Percentiles rank a stretch among this genome's conserved stretches.
Conservation (phyloP, 2,888 invertebrate genomes). For the Molorchus minor region DNA sequence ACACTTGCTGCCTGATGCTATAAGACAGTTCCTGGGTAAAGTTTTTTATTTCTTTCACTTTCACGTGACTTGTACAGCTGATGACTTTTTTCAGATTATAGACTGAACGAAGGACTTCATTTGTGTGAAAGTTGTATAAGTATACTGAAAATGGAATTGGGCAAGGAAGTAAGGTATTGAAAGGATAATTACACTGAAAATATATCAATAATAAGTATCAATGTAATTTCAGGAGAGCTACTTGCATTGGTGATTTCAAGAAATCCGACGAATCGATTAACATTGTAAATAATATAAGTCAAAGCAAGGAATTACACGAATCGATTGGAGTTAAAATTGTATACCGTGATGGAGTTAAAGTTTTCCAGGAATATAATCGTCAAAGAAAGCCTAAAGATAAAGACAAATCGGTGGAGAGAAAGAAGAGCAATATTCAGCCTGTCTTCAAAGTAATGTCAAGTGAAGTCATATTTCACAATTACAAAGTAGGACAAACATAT, state of each 20-base stretch:
- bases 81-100: slow-evolving; percentile 47
- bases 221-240: too few relatives aligned
- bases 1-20: slow-evolving; percentile 51
- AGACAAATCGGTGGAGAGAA: background rate
- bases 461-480: slow-evolving; percentile 58
- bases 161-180: too few relatives aligned
- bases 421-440: slow-evolving; percentile 2
- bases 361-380: too few relatives aligned
- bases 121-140: slow-evolving; percentile 29
- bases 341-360: too few relatives aligned
- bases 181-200: too few relatives aligned
- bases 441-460: slow-evolving; percentile 52
- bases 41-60: background rate
- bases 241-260: too few relatives aligned
- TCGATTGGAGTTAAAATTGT: too few relatives aligned
- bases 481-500: slow-evolving; percentile 52
- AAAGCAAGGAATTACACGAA: too few relatives aligned
- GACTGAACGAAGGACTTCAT: slow-evolving; percentile 37
- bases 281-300: too few relatives aligned
- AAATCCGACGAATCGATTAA: too few relatives aligned
- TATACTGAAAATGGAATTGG: background rate
- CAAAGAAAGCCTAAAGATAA: background rate
- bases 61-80: background rate
- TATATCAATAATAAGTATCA: too few relatives aligned
- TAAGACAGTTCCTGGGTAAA: slow-evolving; percentile 52